Conservation (phyloP, 2,888 invertebrate genomes). For the Brachylomia viminalis region DNA sequence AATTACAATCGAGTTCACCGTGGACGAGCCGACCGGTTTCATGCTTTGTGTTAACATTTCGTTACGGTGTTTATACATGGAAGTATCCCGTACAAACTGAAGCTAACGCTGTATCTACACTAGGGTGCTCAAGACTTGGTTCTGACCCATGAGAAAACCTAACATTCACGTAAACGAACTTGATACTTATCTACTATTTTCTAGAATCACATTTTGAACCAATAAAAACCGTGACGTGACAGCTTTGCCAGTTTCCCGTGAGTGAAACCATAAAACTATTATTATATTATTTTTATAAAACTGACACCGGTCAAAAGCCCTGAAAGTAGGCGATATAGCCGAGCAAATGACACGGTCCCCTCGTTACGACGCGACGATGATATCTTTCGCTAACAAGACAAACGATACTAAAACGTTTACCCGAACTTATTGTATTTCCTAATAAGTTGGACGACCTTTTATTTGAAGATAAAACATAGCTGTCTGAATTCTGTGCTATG, state of each 20-base stretch:
- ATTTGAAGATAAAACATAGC: conserved; percentile 20
- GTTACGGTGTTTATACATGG: background rate
- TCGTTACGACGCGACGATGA: conserved; percentile 61
- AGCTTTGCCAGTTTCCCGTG: background rate
- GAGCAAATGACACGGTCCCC: conserved; percentile 37
- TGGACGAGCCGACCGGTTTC: background rate
- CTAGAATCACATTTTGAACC: background rate
- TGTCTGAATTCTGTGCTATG: background rate
- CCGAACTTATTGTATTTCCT: conserved; percentile 39
- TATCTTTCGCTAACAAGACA: conserved; percentile 57
- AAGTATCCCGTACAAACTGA: background rate
- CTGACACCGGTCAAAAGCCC: conserved; percentile 19
- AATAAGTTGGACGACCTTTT: conserved; percentile 33
- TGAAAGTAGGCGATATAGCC: conserved; percentile 22
- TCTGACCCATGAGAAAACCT: no score
- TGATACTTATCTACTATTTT: background rate
- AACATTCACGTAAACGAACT: background rate
- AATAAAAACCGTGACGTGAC: background rate
- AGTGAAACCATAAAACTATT: conserved; percentile 31
- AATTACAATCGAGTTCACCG: conserved; percentile 1
- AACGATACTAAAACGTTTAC: conserved; percentile 58
- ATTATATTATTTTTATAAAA: conserved; percentile 32
- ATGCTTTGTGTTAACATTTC: background rate
- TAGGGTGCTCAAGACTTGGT: background rate
- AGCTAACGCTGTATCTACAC: background rate